These are phyloP conservation scores for Carduelis carduelis DNA, from an alignment of 2,797 vertebrate genomes.

Conservation along the genomic window DNA sequence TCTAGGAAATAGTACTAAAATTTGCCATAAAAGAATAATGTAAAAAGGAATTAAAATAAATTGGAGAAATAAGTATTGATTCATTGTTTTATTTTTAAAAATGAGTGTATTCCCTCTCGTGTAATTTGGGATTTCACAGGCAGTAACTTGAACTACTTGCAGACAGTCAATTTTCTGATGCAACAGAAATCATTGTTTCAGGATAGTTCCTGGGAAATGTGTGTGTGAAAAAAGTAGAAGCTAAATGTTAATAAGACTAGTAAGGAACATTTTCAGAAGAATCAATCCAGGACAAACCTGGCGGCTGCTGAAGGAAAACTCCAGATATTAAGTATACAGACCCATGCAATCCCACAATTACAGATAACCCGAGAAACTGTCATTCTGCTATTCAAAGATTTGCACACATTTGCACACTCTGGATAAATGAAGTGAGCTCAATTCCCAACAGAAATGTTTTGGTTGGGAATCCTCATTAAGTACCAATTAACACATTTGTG, in stretches of 20 bases:
- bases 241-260: background rate
- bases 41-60: background rate
- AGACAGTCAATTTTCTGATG: background rate
- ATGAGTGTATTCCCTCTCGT: background rate
- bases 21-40: background rate
- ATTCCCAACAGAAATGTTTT: background rate
- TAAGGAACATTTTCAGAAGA: background rate
- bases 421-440: background rate
- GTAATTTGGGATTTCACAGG: background rate
- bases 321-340: background rate
- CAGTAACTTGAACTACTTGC: background rate
- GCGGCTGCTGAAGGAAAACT: background rate
- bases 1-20: background rate
- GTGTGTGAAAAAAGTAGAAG: background rate
- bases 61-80: background rate
- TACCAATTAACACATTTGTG: background rate
- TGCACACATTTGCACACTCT: background rate
- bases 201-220: background rate
- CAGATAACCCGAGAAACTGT: background rate
- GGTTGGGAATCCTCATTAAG: background rate
- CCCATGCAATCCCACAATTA: background rate
- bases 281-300: background rate
- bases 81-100: background rate
- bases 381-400: background rate
- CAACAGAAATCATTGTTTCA: background rate